Evolutionary conservation across 2,113 vertebrate species (phyloP).

Genomic region (Bagarius yarrelli): DNA sequence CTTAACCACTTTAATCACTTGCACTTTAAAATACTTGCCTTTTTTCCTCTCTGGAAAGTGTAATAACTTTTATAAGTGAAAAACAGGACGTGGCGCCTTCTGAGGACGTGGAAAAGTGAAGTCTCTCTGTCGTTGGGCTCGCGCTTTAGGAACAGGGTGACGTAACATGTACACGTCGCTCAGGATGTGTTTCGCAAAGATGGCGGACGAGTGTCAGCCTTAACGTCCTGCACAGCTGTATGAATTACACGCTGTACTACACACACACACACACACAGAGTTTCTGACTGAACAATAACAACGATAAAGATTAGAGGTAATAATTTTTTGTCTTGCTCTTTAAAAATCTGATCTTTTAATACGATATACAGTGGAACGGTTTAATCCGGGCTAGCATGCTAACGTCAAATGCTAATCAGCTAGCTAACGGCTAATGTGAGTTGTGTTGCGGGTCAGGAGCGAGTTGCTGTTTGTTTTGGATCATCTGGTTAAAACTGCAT

Average conservation of each 20-base stretch:
- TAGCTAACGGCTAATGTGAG: background rate
- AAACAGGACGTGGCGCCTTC: background rate
- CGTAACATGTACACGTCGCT: slow-evolving; percentile 83
- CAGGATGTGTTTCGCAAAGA: slow-evolving; percentile 83
- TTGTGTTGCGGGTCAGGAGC: background rate
- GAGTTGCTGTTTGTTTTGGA: too few relatives aligned
- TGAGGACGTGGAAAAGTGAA: background rate
- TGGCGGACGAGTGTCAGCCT: slow-evolving; percentile 74
- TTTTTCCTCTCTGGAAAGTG: too few relatives aligned
- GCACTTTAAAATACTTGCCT: background rate
- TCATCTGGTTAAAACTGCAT: background rate
- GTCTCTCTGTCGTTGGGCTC: background rate
- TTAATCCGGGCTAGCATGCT: slow-evolving; percentile 37
- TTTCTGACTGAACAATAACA: slow-evolving; percentile 46
- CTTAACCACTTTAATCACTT: background rate
- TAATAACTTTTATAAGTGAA: background rate
- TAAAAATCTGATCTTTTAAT: background rate
- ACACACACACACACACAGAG: slow-evolving; percentile 42
- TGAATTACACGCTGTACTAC: slow-evolving; percentile 54
- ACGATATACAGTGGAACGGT: background rate
- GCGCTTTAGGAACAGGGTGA: slow-evolving; percentile 58
- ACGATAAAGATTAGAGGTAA: slow-evolving; percentile 26
- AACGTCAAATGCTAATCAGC: slow-evolving; percentile 48
- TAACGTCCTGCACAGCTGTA: slow-evolving; percentile 69
- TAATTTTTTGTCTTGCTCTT: background rate